These are phyloP conservation scores for Aspidiotus destructor DNA, from an alignment of 2,888 invertebrate genomes.

Conservation along the genomic window DNA sequence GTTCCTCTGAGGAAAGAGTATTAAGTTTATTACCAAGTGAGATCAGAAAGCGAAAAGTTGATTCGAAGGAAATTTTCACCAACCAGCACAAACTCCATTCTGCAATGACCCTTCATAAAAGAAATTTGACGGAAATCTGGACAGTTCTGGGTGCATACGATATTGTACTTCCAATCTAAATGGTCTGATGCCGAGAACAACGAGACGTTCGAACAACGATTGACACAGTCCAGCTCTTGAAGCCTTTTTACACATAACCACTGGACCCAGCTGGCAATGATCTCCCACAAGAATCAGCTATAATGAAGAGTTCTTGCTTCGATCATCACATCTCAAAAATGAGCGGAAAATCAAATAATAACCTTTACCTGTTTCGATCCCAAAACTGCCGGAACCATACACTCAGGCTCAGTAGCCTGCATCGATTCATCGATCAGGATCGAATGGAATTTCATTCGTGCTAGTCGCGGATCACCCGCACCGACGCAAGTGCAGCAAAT, in stretches of 20 bases:
- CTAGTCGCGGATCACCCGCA: slow-evolving; percentile 91
- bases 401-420: slow-evolving; percentile 95
- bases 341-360: no score
- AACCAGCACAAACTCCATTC: slow-evolving; percentile 89
- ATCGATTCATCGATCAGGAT: slow-evolving; percentile 95
- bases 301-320: slow-evolving; percentile 27
- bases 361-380: slow-evolving; percentile 73
- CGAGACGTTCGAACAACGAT: slow-evolving; percentile 91
- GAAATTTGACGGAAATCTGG: slow-evolving; percentile 96
- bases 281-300: slow-evolving; percentile 91
- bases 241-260: slow-evolving; percentile 99
- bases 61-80: slow-evolving; percentile 32
- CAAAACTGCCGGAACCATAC: slow-evolving; percentile 97
- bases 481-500: slow-evolving; percentile 99
- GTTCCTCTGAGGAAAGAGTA: slow-evolving; percentile 55
- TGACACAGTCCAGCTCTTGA: slow-evolving; percentile 94
- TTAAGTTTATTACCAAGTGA: no score
- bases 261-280: slow-evolving; percentile 97
- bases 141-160: slow-evolving; percentile 97
- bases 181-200: slow-evolving; percentile 92
- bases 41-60: no score
- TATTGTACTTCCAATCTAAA: slow-evolving; percentile 96
- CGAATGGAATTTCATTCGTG: slow-evolving; percentile 85
- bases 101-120: slow-evolving; percentile 98
- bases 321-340: no score